These are phyloP conservation scores for Conchocele bisecta DNA, from an alignment of 2,888 invertebrate species.

Conservation along the genomic window DNA sequence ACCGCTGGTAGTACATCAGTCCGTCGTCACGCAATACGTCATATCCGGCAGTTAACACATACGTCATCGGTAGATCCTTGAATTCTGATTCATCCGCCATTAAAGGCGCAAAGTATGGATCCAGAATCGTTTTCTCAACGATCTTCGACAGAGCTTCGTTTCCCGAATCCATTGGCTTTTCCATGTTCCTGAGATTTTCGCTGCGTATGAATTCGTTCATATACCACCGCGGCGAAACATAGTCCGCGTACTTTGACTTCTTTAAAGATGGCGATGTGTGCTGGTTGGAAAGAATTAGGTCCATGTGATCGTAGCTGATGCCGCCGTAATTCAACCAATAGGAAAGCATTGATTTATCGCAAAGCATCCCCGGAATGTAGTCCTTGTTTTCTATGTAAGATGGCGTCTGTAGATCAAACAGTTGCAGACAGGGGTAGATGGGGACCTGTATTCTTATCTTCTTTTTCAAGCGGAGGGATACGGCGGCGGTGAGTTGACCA, in stretches of 20 bases:
- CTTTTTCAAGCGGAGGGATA: conserved; percentile 62
- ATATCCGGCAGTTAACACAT: conserved; percentile 81
- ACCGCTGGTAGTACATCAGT: conserved; percentile 78
- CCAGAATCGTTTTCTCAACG: conserved; percentile 62
- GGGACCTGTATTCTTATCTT: conserved; percentile 68
- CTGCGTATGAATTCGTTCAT: conserved; percentile 66
- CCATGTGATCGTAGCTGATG: conserved; percentile 65
- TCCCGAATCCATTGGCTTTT: conserved; percentile 62
- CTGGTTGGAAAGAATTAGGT: conserved; percentile 60
- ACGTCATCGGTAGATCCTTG: conserved; percentile 75
- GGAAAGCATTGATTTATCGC: conserved; percentile 64
- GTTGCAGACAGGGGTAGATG: conserved; percentile 81
- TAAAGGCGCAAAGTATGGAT: conserved; percentile 79
- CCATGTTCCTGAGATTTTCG: conserved; percentile 54
- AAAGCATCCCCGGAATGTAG: conserved; percentile 66
- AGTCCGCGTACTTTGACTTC: conserved; percentile 64
- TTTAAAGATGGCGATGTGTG: conserved; percentile 67
- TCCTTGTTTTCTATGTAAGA: conserved; percentile 71
- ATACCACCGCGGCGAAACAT: conserved; percentile 61
- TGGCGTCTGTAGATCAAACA: conserved; percentile 79
- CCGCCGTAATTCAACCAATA: conserved; percentile 70
- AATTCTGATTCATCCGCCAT: conserved; percentile 74
- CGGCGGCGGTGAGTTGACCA: conserved; percentile 68
- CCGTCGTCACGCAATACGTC: conserved; percentile 82
- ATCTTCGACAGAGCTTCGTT: conserved; percentile 57